These are phyloP conservation scores for Epistrophe grossulariae DNA, from an alignment of 2,888 invertebrate genomes.

Conservation along the genomic window DNA sequence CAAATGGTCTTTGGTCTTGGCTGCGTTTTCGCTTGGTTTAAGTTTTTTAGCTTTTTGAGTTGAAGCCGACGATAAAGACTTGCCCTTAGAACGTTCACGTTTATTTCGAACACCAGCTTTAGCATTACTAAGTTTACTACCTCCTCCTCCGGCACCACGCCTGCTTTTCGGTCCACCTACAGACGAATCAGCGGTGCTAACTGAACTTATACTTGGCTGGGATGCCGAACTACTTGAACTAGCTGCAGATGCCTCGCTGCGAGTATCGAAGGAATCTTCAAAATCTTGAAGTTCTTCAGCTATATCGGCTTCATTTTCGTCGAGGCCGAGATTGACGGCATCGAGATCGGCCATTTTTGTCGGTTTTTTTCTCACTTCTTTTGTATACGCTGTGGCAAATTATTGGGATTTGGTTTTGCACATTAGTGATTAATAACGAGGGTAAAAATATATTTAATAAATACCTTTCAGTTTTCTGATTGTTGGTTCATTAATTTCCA, in stretches of 20 bases:
- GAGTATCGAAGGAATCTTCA: slow-evolving; percentile 88
- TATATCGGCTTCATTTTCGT: slow-evolving; percentile 89
- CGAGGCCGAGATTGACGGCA: slow-evolving; percentile 88
- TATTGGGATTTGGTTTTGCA: neutral
- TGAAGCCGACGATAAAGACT: slow-evolving; percentile 9
- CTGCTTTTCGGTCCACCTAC: slow-evolving; percentile 83
- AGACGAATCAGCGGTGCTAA: slow-evolving; percentile 88
- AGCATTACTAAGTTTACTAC: slow-evolving; percentile 69
- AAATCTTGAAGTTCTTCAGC: slow-evolving; percentile 92
- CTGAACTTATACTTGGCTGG: slow-evolving; percentile 91
- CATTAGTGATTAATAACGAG: neutral
- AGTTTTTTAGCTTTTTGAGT: slow-evolving; percentile 81
- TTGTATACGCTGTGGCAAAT: slow-evolving; percentile 48
- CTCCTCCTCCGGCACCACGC: slow-evolving; percentile 53
- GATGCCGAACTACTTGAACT: slow-evolving; percentile 87
- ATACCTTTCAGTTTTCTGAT: slow-evolving; percentile 70
- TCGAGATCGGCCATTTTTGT: slow-evolving; percentile 84
- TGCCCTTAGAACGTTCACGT: slow-evolving; percentile 81
- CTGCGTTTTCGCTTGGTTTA: slow-evolving; percentile 51
- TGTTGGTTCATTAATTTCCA: slow-evolving; percentile 81
- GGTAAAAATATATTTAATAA: neutral
- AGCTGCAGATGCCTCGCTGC: slow-evolving; percentile 93
- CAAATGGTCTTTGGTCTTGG: slow-evolving; percentile 53
- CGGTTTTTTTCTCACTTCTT: slow-evolving; percentile 55
- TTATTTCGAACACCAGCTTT: slow-evolving; percentile 86